A percentile compares a stretch with the other conserved stretches of the same genome.
These are phyloP conservation scores for Acronicta leporina DNA, from an alignment of 2,888 invertebrate genomes.

Conservation along the genomic window DNA sequence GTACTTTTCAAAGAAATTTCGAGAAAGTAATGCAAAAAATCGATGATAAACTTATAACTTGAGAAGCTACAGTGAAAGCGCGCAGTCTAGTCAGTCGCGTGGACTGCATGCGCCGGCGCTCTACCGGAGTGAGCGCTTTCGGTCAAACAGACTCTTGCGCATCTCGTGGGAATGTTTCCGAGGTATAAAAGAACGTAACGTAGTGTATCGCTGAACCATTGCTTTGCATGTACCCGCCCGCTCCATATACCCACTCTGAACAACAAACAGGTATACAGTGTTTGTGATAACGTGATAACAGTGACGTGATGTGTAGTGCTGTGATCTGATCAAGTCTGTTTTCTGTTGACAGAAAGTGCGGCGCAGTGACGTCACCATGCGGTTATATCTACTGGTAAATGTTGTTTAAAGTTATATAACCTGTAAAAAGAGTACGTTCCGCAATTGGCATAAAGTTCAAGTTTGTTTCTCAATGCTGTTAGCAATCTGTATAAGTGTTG, in stretches of 20 bases:
- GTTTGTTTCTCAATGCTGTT: conserved; percentile 43
- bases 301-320: conserved; percentile 58
- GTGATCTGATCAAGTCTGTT: conserved; percentile 72
- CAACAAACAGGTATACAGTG: conserved; percentile 66
- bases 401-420: conserved; percentile 46
- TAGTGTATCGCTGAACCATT: conserved; percentile 82
- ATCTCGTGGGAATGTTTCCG: conserved; percentile 85
- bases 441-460: conserved; percentile 42
- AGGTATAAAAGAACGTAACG: conserved; percentile 87
- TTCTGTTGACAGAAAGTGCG: conserved; percentile 84
- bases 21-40: conserved; percentile 63
- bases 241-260: conserved; percentile 63
- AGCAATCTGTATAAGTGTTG: conserved; percentile 18
- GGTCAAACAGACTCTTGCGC: conserved; percentile 76
- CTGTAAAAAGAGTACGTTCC: conserved; percentile 23
- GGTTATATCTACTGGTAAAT: conserved; percentile 82
- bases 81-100: conserved; percentile 71
- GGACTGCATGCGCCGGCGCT: conserved; percentile 57
- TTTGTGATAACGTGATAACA: conserved; percentile 50
- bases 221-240: conserved; percentile 75
- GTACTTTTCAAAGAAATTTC: conserved; percentile 7
- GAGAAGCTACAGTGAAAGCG: conserved; percentile 69
- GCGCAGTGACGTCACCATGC: conserved; percentile 76
- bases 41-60: conserved; percentile 56
- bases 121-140: conserved; percentile 70